A percentile compares a stretch with the other conserved stretches of the same genome.
phyloP scores from a whole-genome alignment of 2,113 vertebrate species.

The Platysteira castanea region DNA sequence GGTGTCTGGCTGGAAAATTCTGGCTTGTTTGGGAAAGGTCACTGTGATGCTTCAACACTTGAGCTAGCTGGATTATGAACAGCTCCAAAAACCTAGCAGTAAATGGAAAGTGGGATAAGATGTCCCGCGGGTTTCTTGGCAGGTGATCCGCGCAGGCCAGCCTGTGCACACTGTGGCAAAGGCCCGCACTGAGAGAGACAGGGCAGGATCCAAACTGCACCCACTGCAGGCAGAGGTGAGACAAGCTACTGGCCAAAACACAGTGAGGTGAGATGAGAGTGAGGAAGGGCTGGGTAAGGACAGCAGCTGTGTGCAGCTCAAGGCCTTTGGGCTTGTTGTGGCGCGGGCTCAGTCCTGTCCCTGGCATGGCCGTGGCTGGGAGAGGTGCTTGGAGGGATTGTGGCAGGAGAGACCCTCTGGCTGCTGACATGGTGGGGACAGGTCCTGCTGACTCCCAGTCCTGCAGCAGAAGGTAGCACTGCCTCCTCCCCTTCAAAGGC shows the following conservation, averaged over 20 bases:
- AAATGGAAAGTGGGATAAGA: neutral
- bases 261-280: neutral
- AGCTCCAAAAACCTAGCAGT: neutral
- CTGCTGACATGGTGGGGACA: rapidly evolving
- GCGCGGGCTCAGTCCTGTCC: rapidly evolving
- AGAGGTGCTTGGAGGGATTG: rapidly evolving
- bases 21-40: neutral
- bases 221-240: rapidly evolving
- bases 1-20: neutral
- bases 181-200: rapidly evolving
- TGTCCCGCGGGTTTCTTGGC: rapidly evolving
- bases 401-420: neutral
- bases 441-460: neutral
- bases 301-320: neutral
- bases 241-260: neutral
- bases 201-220: rapidly evolving
- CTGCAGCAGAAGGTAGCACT: neutral
- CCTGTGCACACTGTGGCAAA: rapidly evolving
- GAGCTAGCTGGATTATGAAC: neutral
- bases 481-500: neutral
- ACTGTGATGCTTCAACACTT: neutral
- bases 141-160: rapidly evolving
- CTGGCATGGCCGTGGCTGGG: rapidly evolving
- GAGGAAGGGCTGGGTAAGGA: neutral
- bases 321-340: neutral